A percentile compares a stretch with the other conserved stretches of the same genome.
These are phyloP conservation scores for Tragulus kanchil DNA, from an alignment of 2,113 vertebrate genomes.

Conservation along the genomic window DNA sequence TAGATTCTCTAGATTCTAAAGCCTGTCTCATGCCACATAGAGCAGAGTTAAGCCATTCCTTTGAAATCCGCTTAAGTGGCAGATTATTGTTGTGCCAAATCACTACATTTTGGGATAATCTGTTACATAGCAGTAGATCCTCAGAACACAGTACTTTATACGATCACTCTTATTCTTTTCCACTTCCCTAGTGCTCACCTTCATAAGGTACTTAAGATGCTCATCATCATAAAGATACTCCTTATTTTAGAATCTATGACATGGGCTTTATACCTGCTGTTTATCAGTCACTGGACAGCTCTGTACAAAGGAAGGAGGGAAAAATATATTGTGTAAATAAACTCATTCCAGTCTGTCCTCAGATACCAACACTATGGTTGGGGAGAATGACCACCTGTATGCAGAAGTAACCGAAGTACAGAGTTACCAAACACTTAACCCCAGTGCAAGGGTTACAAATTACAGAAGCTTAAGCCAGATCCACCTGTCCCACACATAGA, in stretches of 20 bases:
- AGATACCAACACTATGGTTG: not conserved
- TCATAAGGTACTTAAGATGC: not conserved
- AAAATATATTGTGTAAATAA: not conserved
- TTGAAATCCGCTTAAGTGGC: not conserved
- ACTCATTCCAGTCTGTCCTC: not conserved
- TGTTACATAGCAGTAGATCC: not conserved
- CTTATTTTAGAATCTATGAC: not conserved
- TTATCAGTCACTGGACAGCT: not conserved
- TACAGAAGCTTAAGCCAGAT: not conserved
- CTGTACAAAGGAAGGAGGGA: not conserved
- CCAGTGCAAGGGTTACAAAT: not conserved
- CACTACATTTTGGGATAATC: not conserved
- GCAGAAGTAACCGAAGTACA: not conserved
- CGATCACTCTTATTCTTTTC: not conserved
- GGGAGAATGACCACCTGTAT: not conserved
- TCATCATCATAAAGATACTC: not conserved
- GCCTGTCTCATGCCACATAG: not conserved
- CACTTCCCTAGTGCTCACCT: not conserved
- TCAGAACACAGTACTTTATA: not conserved
- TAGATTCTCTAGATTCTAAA: not conserved
- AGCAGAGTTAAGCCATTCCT: not conserved
- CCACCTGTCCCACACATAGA: constrained; percentile 16
- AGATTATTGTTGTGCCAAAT: not conserved
- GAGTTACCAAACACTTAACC: not conserved
- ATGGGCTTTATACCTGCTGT: not conserved